A percentile compares a stretch with the other conserved stretches of the same genome.
These are phyloP conservation scores for Neotoma lepida DNA, from an alignment of 2,113 vertebrate genomes.

Conservation along the genomic window DNA sequence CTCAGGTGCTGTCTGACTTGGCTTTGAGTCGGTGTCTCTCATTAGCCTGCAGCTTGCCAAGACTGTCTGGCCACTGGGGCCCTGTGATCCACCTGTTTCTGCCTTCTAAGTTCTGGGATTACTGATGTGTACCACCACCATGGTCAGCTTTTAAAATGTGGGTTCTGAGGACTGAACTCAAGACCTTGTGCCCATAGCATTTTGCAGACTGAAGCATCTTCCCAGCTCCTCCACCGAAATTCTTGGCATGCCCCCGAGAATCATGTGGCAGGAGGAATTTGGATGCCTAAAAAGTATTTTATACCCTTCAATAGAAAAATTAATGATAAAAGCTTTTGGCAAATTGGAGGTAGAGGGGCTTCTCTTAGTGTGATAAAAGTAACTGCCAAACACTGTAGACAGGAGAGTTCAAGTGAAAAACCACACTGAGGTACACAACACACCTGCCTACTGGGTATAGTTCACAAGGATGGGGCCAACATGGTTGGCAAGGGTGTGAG, in stretches of 20 bases:
- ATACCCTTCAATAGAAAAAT: background rate
- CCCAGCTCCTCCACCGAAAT: background rate
- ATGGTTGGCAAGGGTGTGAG: background rate
- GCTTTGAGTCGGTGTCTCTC: background rate
- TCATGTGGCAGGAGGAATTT: background rate
- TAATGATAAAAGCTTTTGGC: background rate
- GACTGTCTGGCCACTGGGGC: fast-evolving
- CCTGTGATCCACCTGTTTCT: background rate
- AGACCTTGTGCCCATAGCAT: background rate
- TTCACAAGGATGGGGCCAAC: background rate
- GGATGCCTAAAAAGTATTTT: background rate
- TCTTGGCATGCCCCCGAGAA: background rate
- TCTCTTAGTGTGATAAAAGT: background rate
- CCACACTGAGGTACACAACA: fast-evolving
- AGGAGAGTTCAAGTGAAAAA: background rate
- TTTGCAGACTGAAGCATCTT: no score
- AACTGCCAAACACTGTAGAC: background rate
- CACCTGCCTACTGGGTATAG: no score
- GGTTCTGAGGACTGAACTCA: background rate
- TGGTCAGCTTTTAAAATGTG: background rate
- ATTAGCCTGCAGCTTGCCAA: background rate
- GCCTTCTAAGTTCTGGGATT: background rate
- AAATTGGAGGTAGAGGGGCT: background rate
- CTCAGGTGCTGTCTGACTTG: background rate
- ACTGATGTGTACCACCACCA: background rate